Percentiles rank a stretch among this genome's conserved stretches.
Evolutionary conservation across 2,888 invertebrate genomes (phyloP).

Genomic region (Parapristionchus giblindavisi): DNA sequence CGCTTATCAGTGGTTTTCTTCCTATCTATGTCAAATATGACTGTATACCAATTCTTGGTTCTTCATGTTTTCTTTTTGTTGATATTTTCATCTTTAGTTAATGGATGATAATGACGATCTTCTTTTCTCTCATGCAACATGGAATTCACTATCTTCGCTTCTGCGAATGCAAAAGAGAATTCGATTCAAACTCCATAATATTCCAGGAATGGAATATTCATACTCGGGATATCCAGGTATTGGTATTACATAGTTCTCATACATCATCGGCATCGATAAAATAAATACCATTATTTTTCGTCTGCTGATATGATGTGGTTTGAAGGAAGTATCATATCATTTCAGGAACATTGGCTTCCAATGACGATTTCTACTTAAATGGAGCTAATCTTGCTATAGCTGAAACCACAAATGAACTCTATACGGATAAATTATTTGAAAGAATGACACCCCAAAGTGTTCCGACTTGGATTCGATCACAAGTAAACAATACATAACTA

Average conservation of each 20-base stretch:
- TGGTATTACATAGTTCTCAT: background rate
- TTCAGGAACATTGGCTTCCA: slow-evolving; percentile 10
- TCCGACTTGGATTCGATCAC: slow-evolving; percentile 77
- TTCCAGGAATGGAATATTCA: slow-evolving; percentile 3
- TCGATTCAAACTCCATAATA: slow-evolving; percentile 14
- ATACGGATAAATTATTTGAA: slow-evolving; percentile 79
- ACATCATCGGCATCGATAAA: background rate
- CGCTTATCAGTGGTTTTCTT: too few relatives aligned
- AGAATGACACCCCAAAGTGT: slow-evolving; percentile 76
- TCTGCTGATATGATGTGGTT: too few relatives aligned
- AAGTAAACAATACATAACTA: too few relatives aligned
- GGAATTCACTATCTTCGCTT: slow-evolving; percentile 77
- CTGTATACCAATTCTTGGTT: too few relatives aligned
- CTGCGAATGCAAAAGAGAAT: slow-evolving; percentile 66
- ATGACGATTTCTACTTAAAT: slow-evolving; percentile 28
- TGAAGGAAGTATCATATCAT: too few relatives aligned
- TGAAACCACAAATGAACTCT: slow-evolving; percentile 82
- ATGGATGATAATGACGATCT: slow-evolving; percentile 75
- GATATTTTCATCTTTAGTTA: slow-evolving; percentile 73
- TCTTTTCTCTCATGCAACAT: slow-evolving; percentile 83
- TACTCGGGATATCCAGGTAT: slow-evolving; percentile 48
- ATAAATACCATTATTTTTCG: background rate
- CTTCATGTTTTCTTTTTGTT: too few relatives aligned
- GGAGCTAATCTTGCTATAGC: slow-evolving; percentile 73
- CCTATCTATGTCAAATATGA: too few relatives aligned